These are phyloP conservation scores for Poecile atricapillus DNA, from an alignment of 2,113 vertebrate genomes.

Conservation along the genomic window DNA sequence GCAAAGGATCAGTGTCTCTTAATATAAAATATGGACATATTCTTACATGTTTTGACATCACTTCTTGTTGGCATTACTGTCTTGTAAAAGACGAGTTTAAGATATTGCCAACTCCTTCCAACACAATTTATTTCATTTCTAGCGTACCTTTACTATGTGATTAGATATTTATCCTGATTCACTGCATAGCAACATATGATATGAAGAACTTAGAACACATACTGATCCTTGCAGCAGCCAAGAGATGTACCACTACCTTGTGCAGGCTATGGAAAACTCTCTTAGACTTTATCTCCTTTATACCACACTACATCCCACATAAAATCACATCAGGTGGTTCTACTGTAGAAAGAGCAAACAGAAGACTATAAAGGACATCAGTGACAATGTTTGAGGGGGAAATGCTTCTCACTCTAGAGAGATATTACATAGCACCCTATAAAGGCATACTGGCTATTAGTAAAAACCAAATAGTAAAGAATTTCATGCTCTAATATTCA, in stretches of 20 bases:
- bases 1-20: neutral
- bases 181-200: neutral
- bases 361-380: neutral
- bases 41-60: neutral
- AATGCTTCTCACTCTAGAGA: neutral
- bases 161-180: neutral
- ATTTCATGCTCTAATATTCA: neutral
- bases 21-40: neutral
- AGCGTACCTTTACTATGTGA: neutral
- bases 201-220: neutral
- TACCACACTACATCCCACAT: neutral
- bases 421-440: neutral
- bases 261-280: neutral
- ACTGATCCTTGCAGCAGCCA: neutral
- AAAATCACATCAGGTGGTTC: neutral
- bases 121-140: neutral
- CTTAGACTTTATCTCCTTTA: neutral
- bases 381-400: neutral
- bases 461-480: neutral
- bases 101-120: neutral
- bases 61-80: neutral
- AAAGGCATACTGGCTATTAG: neutral
- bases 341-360: neutral
- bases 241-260: neutral
- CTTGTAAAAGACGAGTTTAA: neutral